Evolutionary conservation across 2,113 vertebrate genomes (phyloP).

Genomic region (Cinclus mexicanus): DNA sequence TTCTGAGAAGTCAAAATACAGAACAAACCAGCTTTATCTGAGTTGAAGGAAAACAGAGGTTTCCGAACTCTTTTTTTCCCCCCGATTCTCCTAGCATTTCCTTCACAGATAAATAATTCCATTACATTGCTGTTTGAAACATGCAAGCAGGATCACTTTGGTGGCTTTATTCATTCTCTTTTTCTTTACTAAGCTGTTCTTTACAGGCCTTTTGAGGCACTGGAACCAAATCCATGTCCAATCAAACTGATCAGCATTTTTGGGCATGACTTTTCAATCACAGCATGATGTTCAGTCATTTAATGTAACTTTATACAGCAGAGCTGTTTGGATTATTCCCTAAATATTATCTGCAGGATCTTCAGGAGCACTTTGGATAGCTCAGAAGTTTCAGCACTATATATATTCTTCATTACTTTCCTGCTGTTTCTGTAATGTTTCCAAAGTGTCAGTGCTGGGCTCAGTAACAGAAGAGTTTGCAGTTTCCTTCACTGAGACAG

Average conservation of each 20-base stretch:
- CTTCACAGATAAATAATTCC: conserved; percentile 9
- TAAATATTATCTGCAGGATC: conserved; percentile 18
- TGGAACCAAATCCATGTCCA: background rate
- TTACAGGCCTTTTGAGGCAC: background rate
- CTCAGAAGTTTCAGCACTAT: background rate
- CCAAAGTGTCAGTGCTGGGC: background rate
- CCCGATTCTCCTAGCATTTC: background rate
- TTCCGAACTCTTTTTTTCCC: background rate
- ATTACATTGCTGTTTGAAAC: background rate
- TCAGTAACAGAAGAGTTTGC: background rate
- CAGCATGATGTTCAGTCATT: background rate
- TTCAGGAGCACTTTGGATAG: conserved; percentile 35
- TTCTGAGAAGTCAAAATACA: background rate
- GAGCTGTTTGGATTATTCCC: conserved; percentile 27
- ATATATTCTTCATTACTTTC: conserved; percentile 52
- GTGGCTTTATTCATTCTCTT: background rate
- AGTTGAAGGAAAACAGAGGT: background rate
- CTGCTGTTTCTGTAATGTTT: conserved; percentile 42
- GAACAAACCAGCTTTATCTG: background rate
- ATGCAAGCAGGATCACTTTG: background rate
- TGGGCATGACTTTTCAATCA: background rate
- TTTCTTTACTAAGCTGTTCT: background rate
- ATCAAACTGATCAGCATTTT: conserved; percentile 1
- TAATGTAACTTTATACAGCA: background rate
- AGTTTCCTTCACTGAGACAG: background rate